Evolutionary conservation across 2,797 vertebrate genomes (phyloP), one percentile per base, ranked within the genome.

Genomic region (Adrianichthys oophorus): DNA sequence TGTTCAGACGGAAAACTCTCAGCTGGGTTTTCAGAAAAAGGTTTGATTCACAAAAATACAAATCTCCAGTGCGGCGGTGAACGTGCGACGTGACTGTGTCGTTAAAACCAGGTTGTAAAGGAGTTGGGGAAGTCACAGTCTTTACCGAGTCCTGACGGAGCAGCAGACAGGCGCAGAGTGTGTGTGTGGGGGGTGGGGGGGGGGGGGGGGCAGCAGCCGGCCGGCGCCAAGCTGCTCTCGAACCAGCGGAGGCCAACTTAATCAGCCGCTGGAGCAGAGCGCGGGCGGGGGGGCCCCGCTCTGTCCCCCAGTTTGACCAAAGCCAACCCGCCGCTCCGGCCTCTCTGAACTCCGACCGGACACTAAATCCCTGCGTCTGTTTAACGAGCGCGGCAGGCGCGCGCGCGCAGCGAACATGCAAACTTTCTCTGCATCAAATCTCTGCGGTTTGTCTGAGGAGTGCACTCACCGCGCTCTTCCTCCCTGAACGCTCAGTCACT

Each of bases 201-300:
- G n/a, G n/a, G n/a, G n/a, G n/a, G n/a, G n/a, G n/a, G n/a, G n/a
- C 89, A 90, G 93, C 91, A 90, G 92, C 92, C 88, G 92, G 90
- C 93, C 94, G 95, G 94, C 95, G 95, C 95, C 95, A 91, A 85
- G 92, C 85, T 85, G 88, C 91, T 92, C 91, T 90, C 87, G 89
- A 87, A 88, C 91, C 85, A 87, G 85, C 86, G 68, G 74, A 87
- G 84, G 85, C 90, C 87, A 71, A 83, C 82, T 90, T 91, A 85
- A 92, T 91, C 88, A 85, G 59, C 80, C 85, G 89, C 88, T 81
- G 85, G 24, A 76, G 64, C 49, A 29, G 55, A 52, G 56, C 15
- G 68, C 59, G 37, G 58, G 5, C 4, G 44, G 53, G 41, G 53
- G 24, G 43, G 18, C 15, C 32, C n/a, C 42, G 17, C 42, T 7